Evolutionary conservation across 2,797 vertebrate genomes (phyloP).

Genomic region (Rhodeus uyekii): DNA sequence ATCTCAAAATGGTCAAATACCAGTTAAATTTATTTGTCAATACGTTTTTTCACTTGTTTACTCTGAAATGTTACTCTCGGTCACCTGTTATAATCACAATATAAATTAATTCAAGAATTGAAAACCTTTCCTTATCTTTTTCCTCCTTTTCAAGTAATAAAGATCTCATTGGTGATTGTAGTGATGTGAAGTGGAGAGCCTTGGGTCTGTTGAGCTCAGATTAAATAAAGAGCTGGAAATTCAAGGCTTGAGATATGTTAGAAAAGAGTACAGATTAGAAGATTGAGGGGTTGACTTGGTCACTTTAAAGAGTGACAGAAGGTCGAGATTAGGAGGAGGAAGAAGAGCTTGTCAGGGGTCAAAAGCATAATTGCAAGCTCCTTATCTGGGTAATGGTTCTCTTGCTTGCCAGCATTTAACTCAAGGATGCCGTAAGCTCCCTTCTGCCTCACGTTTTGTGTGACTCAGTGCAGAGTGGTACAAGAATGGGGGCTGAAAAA

Average conservation of each 20-base stretch:
- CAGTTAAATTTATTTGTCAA: neutral
- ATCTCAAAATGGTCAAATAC: neutral
- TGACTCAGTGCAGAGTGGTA: slow-evolving; percentile 14
- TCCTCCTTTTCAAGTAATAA: neutral
- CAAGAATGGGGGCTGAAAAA: slow-evolving; percentile 2
- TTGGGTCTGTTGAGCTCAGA: slow-evolving; percentile 3
- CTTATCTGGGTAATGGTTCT: slow-evolving; percentile 9
- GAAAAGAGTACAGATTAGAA: slow-evolving; percentile 6
- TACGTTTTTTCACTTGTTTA: neutral
- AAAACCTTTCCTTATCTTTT: neutral
- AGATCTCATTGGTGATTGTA: slow-evolving; percentile 1
- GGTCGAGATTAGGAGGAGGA: neutral
- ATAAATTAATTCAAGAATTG: neutral
- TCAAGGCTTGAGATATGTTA: slow-evolving; percentile 11
- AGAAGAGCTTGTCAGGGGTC: slow-evolving; percentile 12
- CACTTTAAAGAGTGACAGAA: slow-evolving; percentile 11
- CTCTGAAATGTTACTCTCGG: neutral
- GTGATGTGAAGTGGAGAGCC: neutral
- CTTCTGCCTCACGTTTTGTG: neutral
- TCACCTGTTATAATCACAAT: neutral
- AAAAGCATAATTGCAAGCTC: slow-evolving; percentile 13
- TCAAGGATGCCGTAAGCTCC: neutral
- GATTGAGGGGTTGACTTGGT: neutral
- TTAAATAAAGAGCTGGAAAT: neutral
- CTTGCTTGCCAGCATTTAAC: neutral